Conservation (phyloP, 2,888 invertebrate species). For the Dyspetes luteomarginatus region DNA sequence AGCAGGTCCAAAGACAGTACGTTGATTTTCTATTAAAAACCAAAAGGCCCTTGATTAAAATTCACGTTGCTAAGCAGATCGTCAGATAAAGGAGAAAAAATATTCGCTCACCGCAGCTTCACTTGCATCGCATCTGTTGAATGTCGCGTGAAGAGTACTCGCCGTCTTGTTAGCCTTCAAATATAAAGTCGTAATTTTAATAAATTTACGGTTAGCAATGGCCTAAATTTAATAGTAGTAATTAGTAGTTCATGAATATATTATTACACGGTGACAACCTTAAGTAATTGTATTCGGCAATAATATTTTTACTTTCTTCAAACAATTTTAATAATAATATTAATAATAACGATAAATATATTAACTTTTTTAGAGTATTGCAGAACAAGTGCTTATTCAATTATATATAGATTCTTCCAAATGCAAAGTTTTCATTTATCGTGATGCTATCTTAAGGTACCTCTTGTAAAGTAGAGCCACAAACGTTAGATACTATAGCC, state of each 20-base stretch:
- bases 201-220: not conserved
- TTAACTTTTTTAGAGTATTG: not conserved
- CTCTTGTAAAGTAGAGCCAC: constrained; percentile 20
- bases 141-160: constrained; percentile 14
- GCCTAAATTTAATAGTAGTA: not conserved
- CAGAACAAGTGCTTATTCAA: not conserved
- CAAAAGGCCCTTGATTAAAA: not conserved
- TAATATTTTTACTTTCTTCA: too few species aligned
- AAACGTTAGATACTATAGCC: not conserved
- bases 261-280: not conserved
- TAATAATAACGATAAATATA: not conserved
- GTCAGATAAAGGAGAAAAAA: not conserved
- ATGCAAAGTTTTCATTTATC: too few species aligned
- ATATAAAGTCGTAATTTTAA: not conserved
- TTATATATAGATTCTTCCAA: not conserved
- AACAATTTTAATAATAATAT: not conserved
- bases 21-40: not conserved
- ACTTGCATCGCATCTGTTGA: not conserved
- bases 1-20: constrained; percentile 23
- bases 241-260: not conserved
- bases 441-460: not conserved
- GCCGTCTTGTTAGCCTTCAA: constrained; percentile 31
- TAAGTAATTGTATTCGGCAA: not conserved
- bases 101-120: constrained; percentile 1
- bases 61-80: not conserved